Evolutionary conservation across 2,113 vertebrate species (phyloP).

Genomic region (Anas platyrhynchos): DNA sequence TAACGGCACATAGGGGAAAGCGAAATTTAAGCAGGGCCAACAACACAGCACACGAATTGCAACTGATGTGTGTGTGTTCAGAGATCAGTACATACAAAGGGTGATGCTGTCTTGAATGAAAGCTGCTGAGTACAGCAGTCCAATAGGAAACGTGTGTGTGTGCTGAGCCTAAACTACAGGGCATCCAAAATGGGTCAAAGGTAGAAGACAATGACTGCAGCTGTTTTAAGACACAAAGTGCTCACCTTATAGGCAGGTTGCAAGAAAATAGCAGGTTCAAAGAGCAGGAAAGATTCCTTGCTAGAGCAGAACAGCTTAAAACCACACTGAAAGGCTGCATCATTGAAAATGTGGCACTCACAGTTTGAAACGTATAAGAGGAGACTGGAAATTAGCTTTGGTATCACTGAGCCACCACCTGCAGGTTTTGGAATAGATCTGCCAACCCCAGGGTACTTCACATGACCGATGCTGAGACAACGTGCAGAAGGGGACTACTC

Average conservation of each 20-base stretch:
- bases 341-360: neutral
- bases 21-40: neutral
- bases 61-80: neutral
- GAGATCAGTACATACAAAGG: neutral
- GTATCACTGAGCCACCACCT: neutral
- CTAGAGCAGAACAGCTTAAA: neutral
- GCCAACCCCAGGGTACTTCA: neutral
- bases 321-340: neutral
- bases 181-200: neutral
- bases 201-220: neutral
- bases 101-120: neutral
- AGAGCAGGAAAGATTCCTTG: neutral
- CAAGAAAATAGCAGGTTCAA: neutral
- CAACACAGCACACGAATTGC: neutral
- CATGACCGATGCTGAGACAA: neutral
- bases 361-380: neutral
- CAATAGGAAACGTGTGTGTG: neutral
- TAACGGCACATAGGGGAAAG: neutral
- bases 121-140: neutral
- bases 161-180: neutral
- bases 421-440: conserved; percentile 3
- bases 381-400: conserved; percentile 12
- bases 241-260: neutral
- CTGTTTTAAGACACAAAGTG: neutral
- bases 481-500: rapidly evolving